Base-by-base conservation (phyloP, 2,888 invertebrate genomes). In the Scaptomyza reducta region DNA sequence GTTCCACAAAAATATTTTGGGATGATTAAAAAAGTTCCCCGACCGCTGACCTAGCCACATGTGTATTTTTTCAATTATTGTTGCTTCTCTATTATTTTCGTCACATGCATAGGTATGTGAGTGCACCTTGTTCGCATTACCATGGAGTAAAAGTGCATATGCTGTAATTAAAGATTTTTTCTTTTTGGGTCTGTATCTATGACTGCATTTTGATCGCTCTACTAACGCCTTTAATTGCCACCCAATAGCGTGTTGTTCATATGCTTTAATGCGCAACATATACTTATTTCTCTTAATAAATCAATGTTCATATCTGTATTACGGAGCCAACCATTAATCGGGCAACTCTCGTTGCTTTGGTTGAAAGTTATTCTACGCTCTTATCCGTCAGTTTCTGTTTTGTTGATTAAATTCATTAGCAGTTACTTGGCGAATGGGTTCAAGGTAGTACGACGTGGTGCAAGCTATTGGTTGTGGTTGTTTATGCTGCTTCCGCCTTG, bases 401-500 rank as follows among this genome's bases (percentile, higher is more conserved):
- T 75, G 75, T 88, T 79, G 86, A 88, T 88, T 70, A 69, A 79
- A 64, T 16, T 68, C 87, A 82, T 82, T 88, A 88, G 83, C 55
- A 67, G 73, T 50, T 69, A 78, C 61, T 78, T 78, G 82, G 57
- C 78, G 61, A 14, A 44, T 41, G 54, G 47, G 62, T 86, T 83
- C 73, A 67, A 77, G 51, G 22, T 70, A 54, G 47, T 47, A 38
- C 45, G 44, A 44, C 31, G 45, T 35, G 50, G 7, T 27, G 46
- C 16, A 47, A 2, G 16, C n/a, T 18, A 31, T 13, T 10, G 51
- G 38, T 44, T 44, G 51, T 42, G 63, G 49, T 27, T 27, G 27
- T 1, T 27, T 1, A 6, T 27, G 27, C 27, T 27, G 27, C 27
- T 27, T 27, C 27, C 27, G 27, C 27, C 27, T 27, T 27, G 27